Evolutionary conservation across 2,888 invertebrate genomes (phyloP), one percentile per base, ranked within the genome.

Genomic region (Himalopsyche japonica): DNA sequence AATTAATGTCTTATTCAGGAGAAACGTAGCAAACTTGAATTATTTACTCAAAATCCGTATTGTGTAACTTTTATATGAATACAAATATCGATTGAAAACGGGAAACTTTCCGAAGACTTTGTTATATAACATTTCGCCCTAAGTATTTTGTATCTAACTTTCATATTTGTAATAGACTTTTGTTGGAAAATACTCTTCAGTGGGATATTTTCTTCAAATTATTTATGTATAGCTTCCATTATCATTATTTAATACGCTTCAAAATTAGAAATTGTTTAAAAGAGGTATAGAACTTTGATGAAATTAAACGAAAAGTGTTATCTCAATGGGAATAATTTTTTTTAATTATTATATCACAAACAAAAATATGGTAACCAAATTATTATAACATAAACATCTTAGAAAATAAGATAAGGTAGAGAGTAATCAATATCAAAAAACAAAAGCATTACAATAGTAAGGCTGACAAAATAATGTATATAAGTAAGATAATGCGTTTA

Each of bases 1-100:
- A 49, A 82, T 82, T 82, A 78, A 78, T 82, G 82, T 77, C 81
- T 70, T 70, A 76, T 81, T 81, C 77, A 77, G 77, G 77, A 34
- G 77, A 77, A 77, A 77, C 37, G 77, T 77, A 77, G 43, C 37
- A 37, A 43, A 77, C 37, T 37, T 77, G 77, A 77, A 77, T 77
- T 43, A 77, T 77, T 77, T 77, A 70, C 77, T 34, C 77, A 77
- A 77, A 77, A 77, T 37, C 37, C 37, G 77, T 77, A 77, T 77
- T 77, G 37, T 77, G 20, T n/a, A 77, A 77, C 34, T 77, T 77
- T 77, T 77, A 34, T 43, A 70, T 43, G 77, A 77, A 43, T 37
- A 77, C 43, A 37, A 77, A 77, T 77, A 77, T 77, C 77, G 77
- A 77, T 34, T 34, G 43, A 77, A 70, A 70, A 70, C 70, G 70